These are phyloP conservation scores for Trachelus troglodyta DNA, from an alignment of 2,888 invertebrate species.

Conservation along the genomic window DNA sequence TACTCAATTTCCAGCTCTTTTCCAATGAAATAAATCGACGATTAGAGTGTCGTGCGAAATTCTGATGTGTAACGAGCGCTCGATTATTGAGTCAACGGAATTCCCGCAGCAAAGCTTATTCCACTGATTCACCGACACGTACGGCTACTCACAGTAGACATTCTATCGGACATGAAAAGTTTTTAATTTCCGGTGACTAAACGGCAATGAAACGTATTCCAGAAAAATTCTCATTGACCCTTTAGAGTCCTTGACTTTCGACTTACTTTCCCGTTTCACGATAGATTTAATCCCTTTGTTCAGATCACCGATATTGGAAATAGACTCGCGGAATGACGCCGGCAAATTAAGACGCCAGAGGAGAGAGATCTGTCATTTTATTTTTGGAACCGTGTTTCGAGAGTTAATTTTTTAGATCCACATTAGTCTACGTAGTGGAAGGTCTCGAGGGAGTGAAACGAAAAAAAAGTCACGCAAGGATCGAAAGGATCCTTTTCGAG, in stretches of 20 bases:
- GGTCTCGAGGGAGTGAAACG: not conserved
- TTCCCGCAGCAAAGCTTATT: not conserved
- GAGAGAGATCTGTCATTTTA: not conserved
- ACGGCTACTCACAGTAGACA: not conserved
- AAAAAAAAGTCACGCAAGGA: not conserved
- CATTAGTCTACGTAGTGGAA: not conserved
- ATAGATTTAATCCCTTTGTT: not conserved
- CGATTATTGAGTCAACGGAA: not conserved
- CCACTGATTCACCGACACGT: not conserved
- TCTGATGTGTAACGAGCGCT: not conserved
- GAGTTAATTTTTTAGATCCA: not conserved
- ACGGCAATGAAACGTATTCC: not conserved
- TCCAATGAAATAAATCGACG: not conserved
- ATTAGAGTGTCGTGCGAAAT: not conserved
- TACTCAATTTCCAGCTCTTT: not conserved
- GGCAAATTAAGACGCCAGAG: not conserved
- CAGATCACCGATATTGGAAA: not conserved
- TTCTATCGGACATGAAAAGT: not conserved
- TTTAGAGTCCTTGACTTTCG: not conserved
- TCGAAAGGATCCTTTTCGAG: not conserved
- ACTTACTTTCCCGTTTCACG: not conserved
- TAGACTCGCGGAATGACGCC: not conserved
- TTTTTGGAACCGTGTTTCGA: not conserved
- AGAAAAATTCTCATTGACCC: not conserved
- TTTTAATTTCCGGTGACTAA: not conserved